phyloP scores from a whole-genome alignment of 2,888 invertebrate species.

The Seira musarum region DNA sequence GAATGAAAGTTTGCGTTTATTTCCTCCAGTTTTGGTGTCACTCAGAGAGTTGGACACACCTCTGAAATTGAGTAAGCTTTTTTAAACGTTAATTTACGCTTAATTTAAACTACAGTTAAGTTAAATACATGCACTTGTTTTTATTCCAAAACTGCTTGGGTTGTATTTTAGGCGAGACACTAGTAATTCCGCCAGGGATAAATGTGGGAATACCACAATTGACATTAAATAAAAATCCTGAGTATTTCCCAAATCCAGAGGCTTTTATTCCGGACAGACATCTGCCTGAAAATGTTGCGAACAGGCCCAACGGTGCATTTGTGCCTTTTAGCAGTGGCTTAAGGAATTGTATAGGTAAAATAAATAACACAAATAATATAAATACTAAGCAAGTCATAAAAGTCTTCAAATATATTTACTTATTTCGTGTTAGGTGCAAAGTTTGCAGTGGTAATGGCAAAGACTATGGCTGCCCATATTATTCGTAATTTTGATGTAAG shows the following conservation, averaged over 20 bases:
- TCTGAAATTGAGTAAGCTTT: constrained; percentile 12
- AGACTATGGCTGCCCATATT: constrained; percentile 23
- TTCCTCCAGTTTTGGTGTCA: constrained; percentile 1
- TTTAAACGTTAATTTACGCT: background rate
- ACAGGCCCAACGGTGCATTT: constrained; percentile 8
- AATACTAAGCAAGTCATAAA: background rate
- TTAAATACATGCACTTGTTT: background rate
- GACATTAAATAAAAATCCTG: constrained; percentile 12
- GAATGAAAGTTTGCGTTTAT: constrained; percentile 14
- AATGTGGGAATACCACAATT: background rate
- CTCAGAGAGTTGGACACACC: constrained; percentile 8
- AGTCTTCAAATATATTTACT: background rate
- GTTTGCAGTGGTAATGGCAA: constrained; percentile 32
- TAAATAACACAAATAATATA: constrained; percentile 5
- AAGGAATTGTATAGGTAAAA: constrained; percentile 32
- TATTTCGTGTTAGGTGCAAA: constrained; percentile 27
- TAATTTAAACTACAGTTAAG: background rate
- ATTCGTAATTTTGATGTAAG: constrained; percentile 25
- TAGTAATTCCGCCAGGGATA: constrained; percentile 20
- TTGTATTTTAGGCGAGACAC: constrained; percentile 2
- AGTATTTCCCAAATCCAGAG: constrained; percentile 29
- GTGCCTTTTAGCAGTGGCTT: constrained; percentile 4
- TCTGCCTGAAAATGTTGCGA: background rate
- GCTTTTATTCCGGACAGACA: constrained; percentile 27
- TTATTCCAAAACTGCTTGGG: no score